Evolutionary conservation across 2,797 vertebrate genomes (phyloP).

Genomic region (Acanthopagrus latus): DNA sequence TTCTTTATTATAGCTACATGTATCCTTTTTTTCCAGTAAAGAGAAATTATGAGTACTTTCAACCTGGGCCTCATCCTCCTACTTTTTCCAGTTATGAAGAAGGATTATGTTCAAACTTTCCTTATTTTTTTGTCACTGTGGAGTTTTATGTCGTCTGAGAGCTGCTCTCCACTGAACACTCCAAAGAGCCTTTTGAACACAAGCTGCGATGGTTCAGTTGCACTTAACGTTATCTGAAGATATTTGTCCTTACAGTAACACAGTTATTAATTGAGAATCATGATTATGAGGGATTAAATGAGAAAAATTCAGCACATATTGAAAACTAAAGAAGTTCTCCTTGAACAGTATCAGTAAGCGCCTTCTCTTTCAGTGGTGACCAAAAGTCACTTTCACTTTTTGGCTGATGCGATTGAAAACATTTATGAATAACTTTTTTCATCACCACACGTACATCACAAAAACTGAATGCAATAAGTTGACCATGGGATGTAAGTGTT

Average conservation of each 20-base stretch:
- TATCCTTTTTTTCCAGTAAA: conserved; percentile 33
- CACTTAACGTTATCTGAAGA: not conserved
- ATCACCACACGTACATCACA: not conserved
- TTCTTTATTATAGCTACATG: conserved; percentile 47
- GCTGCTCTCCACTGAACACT: conserved; percentile 24
- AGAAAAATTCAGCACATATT: not conserved
- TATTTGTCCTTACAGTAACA: conserved; percentile 11
- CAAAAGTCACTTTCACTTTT: conserved; percentile 13
- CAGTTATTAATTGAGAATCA: conserved; percentile 21
- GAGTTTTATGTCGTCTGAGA: conserved; percentile 36
- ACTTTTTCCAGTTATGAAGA: conserved; percentile 25
- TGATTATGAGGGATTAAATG: conserved; percentile 15
- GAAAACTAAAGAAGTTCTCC: not conserved
- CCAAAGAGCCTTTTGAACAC: conserved; percentile 30
- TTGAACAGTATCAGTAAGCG: not conserved
- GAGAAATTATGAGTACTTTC: conserved; percentile 29
- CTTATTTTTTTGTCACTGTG: conserved; percentile 23
- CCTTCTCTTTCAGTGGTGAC: not conserved
- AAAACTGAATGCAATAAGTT: not conserved
- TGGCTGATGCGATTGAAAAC: not conserved
- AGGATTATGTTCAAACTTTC: conserved; percentile 23
- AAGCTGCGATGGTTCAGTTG: conserved; percentile 4
- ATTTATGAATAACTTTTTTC: not conserved
- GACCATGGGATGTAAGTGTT: not conserved
- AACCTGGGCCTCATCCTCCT: not conserved